Evolutionary conservation across 1,140 invertebrate genomes (phyloP).

Genomic region (Neelides sp.): DNA sequence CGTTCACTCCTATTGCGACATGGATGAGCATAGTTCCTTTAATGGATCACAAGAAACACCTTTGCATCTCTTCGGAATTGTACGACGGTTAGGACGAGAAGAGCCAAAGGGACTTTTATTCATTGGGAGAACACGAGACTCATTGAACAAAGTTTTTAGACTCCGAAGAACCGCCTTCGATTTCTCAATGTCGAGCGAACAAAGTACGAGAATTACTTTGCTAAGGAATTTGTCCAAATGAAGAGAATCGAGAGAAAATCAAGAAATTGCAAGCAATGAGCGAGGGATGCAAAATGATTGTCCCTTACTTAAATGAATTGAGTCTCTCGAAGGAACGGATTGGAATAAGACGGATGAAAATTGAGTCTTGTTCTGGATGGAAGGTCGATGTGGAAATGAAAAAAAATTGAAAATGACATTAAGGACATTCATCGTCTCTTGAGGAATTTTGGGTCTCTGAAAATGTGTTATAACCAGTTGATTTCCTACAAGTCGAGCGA

Average conservation of each 20-base stretch:
- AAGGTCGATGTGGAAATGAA: slow-evolving; percentile 26
- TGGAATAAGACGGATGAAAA: slow-evolving; percentile 16
- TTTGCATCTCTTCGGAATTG: background rate
- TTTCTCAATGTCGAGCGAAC: background rate
- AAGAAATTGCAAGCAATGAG: slow-evolving; percentile 18
- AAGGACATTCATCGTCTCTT: background rate
- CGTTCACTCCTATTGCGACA: background rate
- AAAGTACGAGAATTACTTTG: slow-evolving; percentile 25
- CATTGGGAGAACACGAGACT: slow-evolving; percentile 3
- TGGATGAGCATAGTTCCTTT: background rate
- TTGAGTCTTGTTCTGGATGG: slow-evolving; percentile 29
- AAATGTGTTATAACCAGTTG: background rate
- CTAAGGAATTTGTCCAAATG: slow-evolving; percentile 22
- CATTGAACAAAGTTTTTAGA: slow-evolving; percentile 1
- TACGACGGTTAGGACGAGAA: background rate
- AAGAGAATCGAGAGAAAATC: slow-evolving; percentile 25
- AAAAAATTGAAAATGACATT: slow-evolving; percentile 24
- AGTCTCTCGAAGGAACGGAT: slow-evolving; percentile 11
- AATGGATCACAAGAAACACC: background rate
- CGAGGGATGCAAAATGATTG: slow-evolving; percentile 20
- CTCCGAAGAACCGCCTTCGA: slow-evolving; percentile 5
- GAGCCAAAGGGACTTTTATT: too few species aligned
- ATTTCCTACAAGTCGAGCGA: background rate
- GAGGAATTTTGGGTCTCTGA: background rate
- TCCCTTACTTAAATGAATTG: slow-evolving; percentile 25